Conservation (phyloP, 2,888 invertebrate species). For the Catocala sponsa region DNA sequence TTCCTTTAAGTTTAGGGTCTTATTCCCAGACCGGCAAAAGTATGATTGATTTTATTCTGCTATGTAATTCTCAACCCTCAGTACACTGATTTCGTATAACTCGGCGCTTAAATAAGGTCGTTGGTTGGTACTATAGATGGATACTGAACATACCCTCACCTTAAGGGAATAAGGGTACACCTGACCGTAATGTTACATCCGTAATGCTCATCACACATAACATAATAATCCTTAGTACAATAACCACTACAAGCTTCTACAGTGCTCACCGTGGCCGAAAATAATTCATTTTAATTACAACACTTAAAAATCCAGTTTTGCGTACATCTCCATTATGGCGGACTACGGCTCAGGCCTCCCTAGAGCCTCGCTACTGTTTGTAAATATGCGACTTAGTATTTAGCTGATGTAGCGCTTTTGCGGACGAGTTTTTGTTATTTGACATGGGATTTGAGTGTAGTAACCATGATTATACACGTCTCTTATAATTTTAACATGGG, state of each 20-base stretch:
- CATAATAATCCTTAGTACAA: neutral
- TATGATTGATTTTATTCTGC: no score
- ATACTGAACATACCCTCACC: neutral
- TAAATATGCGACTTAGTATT: conserved; percentile 35
- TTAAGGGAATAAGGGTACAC: neutral
- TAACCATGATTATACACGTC: no score
- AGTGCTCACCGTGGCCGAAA: conserved; percentile 25
- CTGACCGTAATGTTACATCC: conserved; percentile 4
- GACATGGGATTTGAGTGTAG: no score
- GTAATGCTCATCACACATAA: neutral
- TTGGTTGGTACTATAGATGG: no score
- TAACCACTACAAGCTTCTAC: conserved; percentile 18
- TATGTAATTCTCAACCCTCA: no score
- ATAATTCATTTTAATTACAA: conserved; percentile 55
- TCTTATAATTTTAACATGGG: no score
- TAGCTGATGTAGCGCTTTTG: conserved; percentile 38
- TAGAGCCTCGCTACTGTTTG: conserved; percentile 39
- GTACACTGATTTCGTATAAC: no score
- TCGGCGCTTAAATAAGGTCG: no score
- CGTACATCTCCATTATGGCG: conserved; percentile 62
- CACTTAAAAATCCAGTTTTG: conserved; percentile 64
- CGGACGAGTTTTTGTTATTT: neutral
- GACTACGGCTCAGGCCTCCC: conserved; percentile 32
- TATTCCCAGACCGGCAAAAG: no score
- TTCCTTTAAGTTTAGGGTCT: no score